A percentile compares a stretch with the other conserved stretches of the same genome.
Conservation (phyloP, 2,888 invertebrate genomes). For the Acleris laterana region DNA sequence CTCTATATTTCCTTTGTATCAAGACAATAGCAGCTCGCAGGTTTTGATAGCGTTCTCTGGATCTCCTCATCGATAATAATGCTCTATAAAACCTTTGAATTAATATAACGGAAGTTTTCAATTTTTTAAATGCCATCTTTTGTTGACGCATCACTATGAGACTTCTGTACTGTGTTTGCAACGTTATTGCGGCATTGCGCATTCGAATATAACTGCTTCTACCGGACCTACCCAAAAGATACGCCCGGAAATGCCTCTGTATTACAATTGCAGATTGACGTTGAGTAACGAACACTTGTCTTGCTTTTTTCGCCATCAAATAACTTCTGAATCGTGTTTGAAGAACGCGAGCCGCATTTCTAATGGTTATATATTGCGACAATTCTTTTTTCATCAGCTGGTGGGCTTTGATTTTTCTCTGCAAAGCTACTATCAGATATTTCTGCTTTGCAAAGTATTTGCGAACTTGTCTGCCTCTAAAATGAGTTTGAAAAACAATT, state of each 20-base stretch:
- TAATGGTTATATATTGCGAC: conserved; percentile 61
- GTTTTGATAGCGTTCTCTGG: conserved; percentile 48
- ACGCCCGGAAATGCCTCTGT: conserved; percentile 54
- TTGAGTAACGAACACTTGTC: conserved; percentile 50
- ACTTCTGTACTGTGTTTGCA: conserved; percentile 72
- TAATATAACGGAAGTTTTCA: conserved; percentile 51
- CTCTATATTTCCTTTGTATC: conserved; percentile 73
- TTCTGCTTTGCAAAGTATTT: conserved; percentile 58
- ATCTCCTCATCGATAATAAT: conserved; percentile 55
- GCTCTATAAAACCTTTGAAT: conserved; percentile 69
- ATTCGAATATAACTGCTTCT: conserved; percentile 45
- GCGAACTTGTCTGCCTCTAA: conserved; percentile 70
- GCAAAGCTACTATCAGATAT: conserved; percentile 69
- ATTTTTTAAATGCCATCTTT: conserved; percentile 47
- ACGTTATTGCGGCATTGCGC: conserved; percentile 50
- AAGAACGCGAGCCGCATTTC: conserved; percentile 67
- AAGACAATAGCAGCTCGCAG: conserved; percentile 57
- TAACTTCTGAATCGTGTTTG: conserved; percentile 78
- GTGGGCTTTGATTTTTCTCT: conserved; percentile 77
- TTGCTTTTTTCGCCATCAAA: conserved; percentile 53
- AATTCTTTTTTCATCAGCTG: conserved; percentile 64
- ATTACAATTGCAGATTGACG: conserved; percentile 55
- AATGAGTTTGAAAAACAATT: conserved; percentile 75
- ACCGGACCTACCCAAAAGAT: conserved; percentile 45
- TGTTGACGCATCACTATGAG: conserved; percentile 62